phyloP scores from a whole-genome alignment of 1,140 invertebrate genomes.

The Bactericera cockerelli region DNA sequence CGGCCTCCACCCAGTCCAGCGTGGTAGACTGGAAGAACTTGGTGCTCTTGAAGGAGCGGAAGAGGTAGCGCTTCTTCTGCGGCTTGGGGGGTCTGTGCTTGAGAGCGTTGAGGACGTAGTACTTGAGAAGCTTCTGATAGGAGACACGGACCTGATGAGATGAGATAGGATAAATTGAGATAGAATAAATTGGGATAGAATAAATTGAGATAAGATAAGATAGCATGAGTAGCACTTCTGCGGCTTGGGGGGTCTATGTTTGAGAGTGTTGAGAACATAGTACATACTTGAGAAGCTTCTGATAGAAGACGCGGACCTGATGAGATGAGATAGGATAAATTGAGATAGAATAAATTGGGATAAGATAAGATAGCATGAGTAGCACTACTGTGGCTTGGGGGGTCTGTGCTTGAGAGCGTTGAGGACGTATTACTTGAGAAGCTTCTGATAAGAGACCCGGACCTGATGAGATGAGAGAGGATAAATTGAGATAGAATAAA shows the following conservation, averaged over 20 bases:
- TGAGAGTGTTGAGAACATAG: constrained; percentile 92
- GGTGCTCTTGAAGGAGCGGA: constrained; percentile 97
- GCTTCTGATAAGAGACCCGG: constrained; percentile 95
- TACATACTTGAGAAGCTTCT: constrained; percentile 96
- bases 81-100: constrained; percentile 96
- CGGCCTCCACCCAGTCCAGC: constrained; percentile 98
- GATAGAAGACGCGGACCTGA: constrained; percentile 98
- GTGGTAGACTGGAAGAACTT: constrained; percentile 99
- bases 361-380: no score
- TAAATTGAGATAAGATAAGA: no score
- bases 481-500: no score
- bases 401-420: constrained; percentile 94
- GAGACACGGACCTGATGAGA: constrained; percentile 94
- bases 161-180: no score
- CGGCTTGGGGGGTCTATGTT: no score
- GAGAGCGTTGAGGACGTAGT: constrained; percentile 93
- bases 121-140: constrained; percentile 97
- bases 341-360: no score
- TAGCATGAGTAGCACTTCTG: no score
- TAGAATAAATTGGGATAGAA: no score
- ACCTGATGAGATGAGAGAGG: no score
- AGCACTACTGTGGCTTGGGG: constrained; percentile 97
- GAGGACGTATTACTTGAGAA: constrained; percentile 95
- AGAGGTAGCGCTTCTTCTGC: constrained; percentile 91
- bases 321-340: no score